Base-by-base conservation (phyloP, 2,113 vertebrate genomes). In the Gymnarchus niloticus region DNA sequence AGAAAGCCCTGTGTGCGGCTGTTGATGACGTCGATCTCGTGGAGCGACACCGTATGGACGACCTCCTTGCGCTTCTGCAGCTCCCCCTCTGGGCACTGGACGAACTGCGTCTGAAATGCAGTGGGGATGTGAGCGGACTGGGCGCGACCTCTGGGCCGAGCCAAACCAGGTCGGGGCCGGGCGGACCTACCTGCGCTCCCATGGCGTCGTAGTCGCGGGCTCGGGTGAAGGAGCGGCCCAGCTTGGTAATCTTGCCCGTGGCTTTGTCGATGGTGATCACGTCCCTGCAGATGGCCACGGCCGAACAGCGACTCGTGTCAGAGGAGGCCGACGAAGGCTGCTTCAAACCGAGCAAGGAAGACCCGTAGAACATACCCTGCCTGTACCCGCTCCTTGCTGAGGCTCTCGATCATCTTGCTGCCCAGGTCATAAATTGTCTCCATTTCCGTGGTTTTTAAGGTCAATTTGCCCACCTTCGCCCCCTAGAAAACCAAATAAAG, bases 11-110 rank as follows among this genome's bases (percentile, higher is more conserved):
- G 97, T 0, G 97, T 98, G 81, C 97, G 95, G 81, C 96, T 97
- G 93, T 98, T 99, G 92, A 99, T 99, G 91, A 98, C 97, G 0
- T 98, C 97, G 0, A 99, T 97, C 94, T 98, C 97, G 0, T 99
- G 97, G 25, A 99, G 93, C 0, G 97, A 96, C 89, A 99, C 97
- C 0, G 97, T 98, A 85, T 99, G 97, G 3, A 99, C 96, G 25
- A 98, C 97, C 89, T 98, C 97, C 87, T 97, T 97, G 59, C 97
- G 95, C 61, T 98, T 99, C 93, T 98, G 97, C 25, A 99, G 94
- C 91, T 99, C 97, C 6, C 97, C 97, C 1, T 98, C 97, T 0
- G 97, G 97, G 88, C 97, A 99, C 89, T 99, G 97, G 8, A 99
- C 97, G 14, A 99, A 99, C 92, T 98, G 96, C 0, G 97, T 99